phyloP scores from a whole-genome alignment of 2,113 vertebrate genomes.

The Pseudonaja textilis region DNA sequence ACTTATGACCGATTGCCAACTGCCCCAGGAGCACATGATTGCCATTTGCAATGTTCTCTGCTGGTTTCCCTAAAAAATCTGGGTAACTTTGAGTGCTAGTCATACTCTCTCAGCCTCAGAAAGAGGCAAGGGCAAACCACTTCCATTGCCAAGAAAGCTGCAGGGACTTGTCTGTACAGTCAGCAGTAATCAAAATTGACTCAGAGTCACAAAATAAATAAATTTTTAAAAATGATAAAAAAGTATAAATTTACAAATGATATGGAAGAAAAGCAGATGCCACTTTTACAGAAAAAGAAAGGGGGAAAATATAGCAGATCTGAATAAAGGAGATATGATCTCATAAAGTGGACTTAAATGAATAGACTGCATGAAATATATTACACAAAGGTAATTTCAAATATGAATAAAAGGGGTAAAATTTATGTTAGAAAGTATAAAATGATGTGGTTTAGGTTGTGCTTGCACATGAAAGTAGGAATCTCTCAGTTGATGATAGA shows the following conservation, averaged over 20 bases:
- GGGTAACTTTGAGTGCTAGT: not conserved
- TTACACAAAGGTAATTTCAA: not conserved
- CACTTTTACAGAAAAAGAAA: not conserved
- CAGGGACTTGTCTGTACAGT: not conserved
- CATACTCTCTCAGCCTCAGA: not conserved
- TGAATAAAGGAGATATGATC: not conserved
- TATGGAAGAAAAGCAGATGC: not conserved
- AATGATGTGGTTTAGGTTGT: not conserved
- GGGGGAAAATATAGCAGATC: not conserved
- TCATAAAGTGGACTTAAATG: not conserved
- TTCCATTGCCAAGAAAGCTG: not conserved
- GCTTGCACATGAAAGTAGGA: not conserved
- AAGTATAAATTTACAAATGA: not conserved
- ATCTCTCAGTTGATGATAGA: not conserved
- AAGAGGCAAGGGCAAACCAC: not conserved
- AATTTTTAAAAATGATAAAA: not conserved
- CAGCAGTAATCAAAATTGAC: not conserved
- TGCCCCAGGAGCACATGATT: not conserved
- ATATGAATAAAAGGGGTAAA: not conserved
- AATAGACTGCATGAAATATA: not conserved
- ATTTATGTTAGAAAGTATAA: not conserved
- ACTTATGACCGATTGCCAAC: not conserved
- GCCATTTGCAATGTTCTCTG: not conserved
- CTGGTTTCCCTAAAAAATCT: not conserved
- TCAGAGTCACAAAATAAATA: not conserved